Conservation (phyloP, 2,113 vertebrate genomes). For the Vidua chalybeata region DNA sequence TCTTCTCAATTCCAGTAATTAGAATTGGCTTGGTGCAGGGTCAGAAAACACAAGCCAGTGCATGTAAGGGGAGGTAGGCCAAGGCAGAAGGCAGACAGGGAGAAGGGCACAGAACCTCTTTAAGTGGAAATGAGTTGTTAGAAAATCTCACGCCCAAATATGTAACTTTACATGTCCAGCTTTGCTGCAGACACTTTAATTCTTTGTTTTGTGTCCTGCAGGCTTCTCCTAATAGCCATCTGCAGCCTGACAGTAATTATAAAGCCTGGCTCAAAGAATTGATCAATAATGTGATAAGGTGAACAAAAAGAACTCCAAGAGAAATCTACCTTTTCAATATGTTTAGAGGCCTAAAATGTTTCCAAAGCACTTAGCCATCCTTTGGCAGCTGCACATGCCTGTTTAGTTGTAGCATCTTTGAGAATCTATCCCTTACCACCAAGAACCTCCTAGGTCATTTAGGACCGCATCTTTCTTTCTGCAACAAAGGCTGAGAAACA, state of each 20-base stretch:
- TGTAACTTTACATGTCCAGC: not conserved
- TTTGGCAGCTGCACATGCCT: not conserved
- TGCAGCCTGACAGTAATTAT: not conserved
- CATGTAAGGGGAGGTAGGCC: not conserved
- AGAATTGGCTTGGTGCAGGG: not conserved
- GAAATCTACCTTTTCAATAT: not conserved
- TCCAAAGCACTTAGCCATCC: not conserved
- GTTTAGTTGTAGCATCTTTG: not conserved
- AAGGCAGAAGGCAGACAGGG: not conserved
- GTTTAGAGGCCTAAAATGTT: not conserved
- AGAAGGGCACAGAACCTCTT: not conserved
- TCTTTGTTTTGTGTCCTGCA: not conserved
- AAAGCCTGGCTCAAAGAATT: not conserved
- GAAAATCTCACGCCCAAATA: not conserved
- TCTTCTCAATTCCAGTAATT: not conserved
- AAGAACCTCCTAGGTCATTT: not conserved
- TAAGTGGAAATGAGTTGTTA: not conserved
- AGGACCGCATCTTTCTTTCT: not conserved
- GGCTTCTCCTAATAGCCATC: not conserved
- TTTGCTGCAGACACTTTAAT: not conserved
- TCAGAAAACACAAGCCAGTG: conserved; percentile 23
- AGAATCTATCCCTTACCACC: not conserved
- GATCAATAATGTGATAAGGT: not conserved
- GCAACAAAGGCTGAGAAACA: not conserved
- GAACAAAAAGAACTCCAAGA: not conserved